Base-by-base conservation (phyloP, 2,113 vertebrate genomes). In the Recurvirostra avosetta region DNA sequence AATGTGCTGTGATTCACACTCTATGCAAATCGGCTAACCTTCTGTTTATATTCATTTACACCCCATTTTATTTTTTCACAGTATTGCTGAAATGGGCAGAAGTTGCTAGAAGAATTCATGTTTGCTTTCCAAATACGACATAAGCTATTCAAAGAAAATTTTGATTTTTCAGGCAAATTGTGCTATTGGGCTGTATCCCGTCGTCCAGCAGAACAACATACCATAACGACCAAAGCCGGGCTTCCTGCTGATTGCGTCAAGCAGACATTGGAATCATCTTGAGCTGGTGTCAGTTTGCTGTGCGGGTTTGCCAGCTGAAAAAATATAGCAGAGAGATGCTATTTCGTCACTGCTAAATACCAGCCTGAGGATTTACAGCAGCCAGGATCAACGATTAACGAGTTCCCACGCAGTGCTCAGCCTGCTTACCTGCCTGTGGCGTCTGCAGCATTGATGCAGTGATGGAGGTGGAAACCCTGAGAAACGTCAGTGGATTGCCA, bases 1-100 rank as follows among this genome's bases (percentile, higher is more conserved):
- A 11, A 72, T 26, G 12, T 17, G 11, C 38, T 32, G 3, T 41
- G 36, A 43, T 70, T 78, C 41, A n/a, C 19, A 36, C 20, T 56
- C 32, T 15, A 4, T 53, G 55, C 29, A 61, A 59, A 74, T 25
- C 12, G 70, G 45, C 14, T 47, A 22, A 56, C n/a, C 21, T 90
- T 80, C 70, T 61, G 9, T 38, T 78, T 82, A 23, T n/a, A 43
- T 29, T 75, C 20, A 27, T 75, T 75, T 80, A 21, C 23, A 18
- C 23, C 8, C 12, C 21, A 16, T 59, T 58, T 49, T 79, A 21
- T 49, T 88, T 86, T 79, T 91, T 86, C 56, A 49, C 14, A 8
- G 3, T 96, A 80, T 89, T 95, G 92, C 88, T 97, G 93, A 96
- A 97, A 96, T 75, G 90, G 95, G 55, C 45, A 72, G 78, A 95